Base-by-base conservation (phyloP, 1,140 invertebrate species). In the Cyphomyrmex costatus region DNA sequence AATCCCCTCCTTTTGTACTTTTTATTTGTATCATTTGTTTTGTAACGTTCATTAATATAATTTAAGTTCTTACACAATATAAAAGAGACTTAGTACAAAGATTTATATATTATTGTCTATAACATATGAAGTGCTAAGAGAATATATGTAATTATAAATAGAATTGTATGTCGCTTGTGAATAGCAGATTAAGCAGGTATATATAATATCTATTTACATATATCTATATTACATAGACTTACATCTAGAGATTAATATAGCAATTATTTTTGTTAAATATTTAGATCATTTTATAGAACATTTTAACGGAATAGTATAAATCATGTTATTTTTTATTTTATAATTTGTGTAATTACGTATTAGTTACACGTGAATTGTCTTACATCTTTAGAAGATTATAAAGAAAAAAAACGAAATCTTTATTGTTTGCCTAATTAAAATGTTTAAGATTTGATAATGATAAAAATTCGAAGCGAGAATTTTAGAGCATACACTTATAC, bases 201-300 rank as follows among this genome's bases (percentile, higher is more conserved):
- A 8, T 65, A 36, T 65, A 66, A 68, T 68, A 68, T 49, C 65
- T 71, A 33, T 82, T 66, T 56, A 27, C 19, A 74, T 56, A 36
- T 21, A 21, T 56, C n/a, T n/a, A n/a, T n/a, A n/a, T n/a, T n/a
- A n/a, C n/a, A 73, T 27, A 65, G 27, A 21, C 56, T 76, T 68
- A 60, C 33, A 24, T 60, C 58, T 53, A 71, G 24, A 71, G 24
- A 71, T 71, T 71, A 24, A 76, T 76, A 76, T 27, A 76, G 42
- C 1, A 58, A 73, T 71, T 82, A 82, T 82, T 82, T 73, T 82
- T 71, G 51, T 71, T 53, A 82, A 82, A 42, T 16, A 71, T 42
- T 82, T 82, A 82, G 24, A 73, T 82, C 33, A 14, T 82, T 82
- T 71, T 82, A 58, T 74, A 74, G 49, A 58, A 49, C 36, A 73